These are phyloP conservation scores for Phenganax marumi DNA, from an alignment of 92 coral and sea anemone genomes.

Conservation along the genomic window DNA sequence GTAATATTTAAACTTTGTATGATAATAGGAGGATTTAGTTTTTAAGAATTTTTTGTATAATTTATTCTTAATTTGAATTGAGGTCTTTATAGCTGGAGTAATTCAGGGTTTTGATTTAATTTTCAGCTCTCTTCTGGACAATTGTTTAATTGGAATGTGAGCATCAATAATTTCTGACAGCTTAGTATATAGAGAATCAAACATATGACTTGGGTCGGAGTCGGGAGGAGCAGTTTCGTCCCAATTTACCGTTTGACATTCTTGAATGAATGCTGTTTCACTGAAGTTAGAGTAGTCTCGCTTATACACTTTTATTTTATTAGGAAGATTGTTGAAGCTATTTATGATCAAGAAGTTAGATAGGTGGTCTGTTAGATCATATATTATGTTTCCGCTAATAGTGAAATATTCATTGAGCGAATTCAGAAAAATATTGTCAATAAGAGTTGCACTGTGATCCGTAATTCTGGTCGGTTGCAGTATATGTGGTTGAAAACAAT, in stretches of 20 bases:
- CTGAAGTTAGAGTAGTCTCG: conserved; percentile 31
- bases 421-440: conserved; percentile 27
- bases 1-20: conserved; percentile 40
- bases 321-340: conserved; percentile 25
- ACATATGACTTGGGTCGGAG: neutral
- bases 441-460: conserved; percentile 46
- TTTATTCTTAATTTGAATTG: conserved; percentile 45
- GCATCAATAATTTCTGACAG: conserved; percentile 44
- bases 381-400: conserved; percentile 20
- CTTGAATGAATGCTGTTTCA: conserved; percentile 9
- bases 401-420: conserved; percentile 13
- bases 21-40: conserved; percentile 40
- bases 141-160: conserved; percentile 51
- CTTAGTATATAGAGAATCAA: conserved; percentile 46
- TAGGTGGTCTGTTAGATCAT: conserved; percentile 28
- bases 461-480: conserved; percentile 59
- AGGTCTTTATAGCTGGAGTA: conserved; percentile 44
- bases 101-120: conserved; percentile 53
- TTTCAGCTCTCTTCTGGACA: conserved; percentile 49
- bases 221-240: neutral
- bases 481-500: conserved; percentile 56
- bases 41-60: conserved; percentile 38
- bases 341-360: conserved; percentile 37
- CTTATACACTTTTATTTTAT: conserved; percentile 7
- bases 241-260: neutral